Percentiles rank a stretch among this genome's conserved stretches.
Conservation (phyloP, 2,797 vertebrate genomes). For the Tachyglossus aculeatus region DNA sequence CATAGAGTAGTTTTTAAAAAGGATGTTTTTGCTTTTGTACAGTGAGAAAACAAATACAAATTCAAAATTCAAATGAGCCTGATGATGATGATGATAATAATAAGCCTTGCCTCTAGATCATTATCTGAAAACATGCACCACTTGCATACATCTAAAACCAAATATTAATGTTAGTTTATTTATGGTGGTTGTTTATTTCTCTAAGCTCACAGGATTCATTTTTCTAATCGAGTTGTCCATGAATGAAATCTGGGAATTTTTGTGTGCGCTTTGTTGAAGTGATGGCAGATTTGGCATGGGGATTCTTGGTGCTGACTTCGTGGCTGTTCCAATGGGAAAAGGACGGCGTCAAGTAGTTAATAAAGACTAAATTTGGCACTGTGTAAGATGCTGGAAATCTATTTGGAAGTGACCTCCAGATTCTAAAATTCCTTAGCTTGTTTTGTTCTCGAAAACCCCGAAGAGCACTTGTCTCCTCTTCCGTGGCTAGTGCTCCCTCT, state of each 20-base stretch:
- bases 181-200: not conserved
- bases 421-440: not conserved
- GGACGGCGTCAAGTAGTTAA: conserved; percentile 33
- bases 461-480: not conserved
- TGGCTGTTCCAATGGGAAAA: not conserved
- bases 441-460: not conserved
- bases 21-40: no score
- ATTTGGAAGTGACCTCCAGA: not conserved
- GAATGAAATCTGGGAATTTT: not conserved
- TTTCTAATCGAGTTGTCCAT: not conserved
- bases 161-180: not conserved
- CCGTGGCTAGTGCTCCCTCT: not conserved
- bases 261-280: not conserved
- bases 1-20: no score
- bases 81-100: not conserved
- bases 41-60: not conserved
- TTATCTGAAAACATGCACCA: no score
- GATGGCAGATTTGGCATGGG: not conserved
- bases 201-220: not conserved
- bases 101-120: not conserved
- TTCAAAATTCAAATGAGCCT: no score
- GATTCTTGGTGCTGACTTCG: conserved; percentile 13
- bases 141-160: not conserved
- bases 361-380: not conserved
- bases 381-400: not conserved